These are phyloP conservation scores for Notospermus geniculatus DNA, from an alignment of 1,140 invertebrate genomes.

Conservation along the genomic window DNA sequence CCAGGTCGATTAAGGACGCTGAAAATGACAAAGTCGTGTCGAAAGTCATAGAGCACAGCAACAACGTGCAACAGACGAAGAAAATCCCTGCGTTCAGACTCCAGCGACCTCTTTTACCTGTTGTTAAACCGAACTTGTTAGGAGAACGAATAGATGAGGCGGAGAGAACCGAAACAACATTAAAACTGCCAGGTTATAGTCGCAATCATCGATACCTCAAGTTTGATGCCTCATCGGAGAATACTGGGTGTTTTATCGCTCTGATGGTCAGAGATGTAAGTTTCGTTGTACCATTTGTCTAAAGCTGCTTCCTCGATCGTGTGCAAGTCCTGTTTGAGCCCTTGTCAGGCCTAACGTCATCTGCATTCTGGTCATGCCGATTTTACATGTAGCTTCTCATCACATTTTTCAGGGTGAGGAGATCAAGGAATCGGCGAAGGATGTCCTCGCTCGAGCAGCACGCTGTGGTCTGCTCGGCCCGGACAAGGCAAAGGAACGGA, in stretches of 20 bases:
- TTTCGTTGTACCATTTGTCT: too few species aligned
- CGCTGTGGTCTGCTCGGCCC: conserved; percentile 14
- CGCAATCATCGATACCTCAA: conserved; percentile 33
- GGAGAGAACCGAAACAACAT: not conserved
- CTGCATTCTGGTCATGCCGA: too few species aligned
- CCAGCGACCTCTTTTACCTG: conserved; percentile 42
- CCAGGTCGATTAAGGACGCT: conserved; percentile 34
- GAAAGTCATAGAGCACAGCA: conserved; percentile 37
- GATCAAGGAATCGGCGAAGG: conserved; percentile 32
- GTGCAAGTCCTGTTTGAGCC: too few species aligned
- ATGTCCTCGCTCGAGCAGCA: conserved; percentile 33
- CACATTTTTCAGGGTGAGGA: conserved; percentile 29
- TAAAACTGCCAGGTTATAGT: conserved; percentile 10
- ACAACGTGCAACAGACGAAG: conserved; percentile 29
- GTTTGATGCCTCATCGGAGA: conserved; percentile 31
- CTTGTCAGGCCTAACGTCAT: too few species aligned
- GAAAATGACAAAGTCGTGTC: conserved; percentile 46
- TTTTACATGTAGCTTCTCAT: too few species aligned
- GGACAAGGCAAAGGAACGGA: conserved; percentile 8
- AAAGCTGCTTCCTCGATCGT: too few species aligned
- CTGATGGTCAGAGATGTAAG: conserved; percentile 46
- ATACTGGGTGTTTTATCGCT: conserved; percentile 49
- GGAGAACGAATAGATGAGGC: not conserved
- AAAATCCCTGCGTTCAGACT: conserved; percentile 30
- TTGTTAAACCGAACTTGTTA: conserved; percentile 26